phyloP scores from a whole-genome alignment of 2,888 invertebrate species.

The Andrena hattorfiana region DNA sequence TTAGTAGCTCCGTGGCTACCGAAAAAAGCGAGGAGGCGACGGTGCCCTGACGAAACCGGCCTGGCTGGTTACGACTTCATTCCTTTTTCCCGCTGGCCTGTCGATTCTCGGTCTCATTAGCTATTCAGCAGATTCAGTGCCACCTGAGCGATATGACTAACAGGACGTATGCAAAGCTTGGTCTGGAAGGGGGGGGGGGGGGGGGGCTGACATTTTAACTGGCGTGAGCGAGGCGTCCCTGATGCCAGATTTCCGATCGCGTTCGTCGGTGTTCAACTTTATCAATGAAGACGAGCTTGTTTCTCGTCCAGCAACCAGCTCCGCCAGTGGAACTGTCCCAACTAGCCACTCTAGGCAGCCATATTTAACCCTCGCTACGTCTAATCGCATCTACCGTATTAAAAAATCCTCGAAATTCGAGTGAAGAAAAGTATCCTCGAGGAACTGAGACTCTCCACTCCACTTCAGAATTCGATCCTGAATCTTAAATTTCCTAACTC shows the following conservation, averaged over 20 bases:
- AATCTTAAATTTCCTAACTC: too few species aligned
- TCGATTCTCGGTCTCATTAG: constrained; percentile 72
- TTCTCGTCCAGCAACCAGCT: background rate
- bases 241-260: constrained; percentile 8
- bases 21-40: constrained; percentile 8
- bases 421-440: background rate
- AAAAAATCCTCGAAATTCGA: background rate
- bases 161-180: constrained; percentile 63
- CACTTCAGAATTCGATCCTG: background rate
- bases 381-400: too few species aligned
- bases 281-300: background rate
- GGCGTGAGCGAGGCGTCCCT: constrained; percentile 47
- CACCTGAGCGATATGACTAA: constrained; percentile 68
- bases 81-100: constrained; percentile 46
- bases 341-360: background rate
- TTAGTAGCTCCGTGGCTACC: background rate
- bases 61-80: constrained; percentile 64
- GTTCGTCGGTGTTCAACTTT: background rate
- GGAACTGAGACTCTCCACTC: background rate
- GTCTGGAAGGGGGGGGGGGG: background rate
- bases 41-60: constrained; percentile 59
- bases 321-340: background rate
- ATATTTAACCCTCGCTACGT: background rate
- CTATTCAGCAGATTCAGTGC: constrained; percentile 68
- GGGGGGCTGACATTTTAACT: constrained; percentile 23